Evolutionary conservation across 2,888 invertebrate species (phyloP).

Genomic region (Siphlonurus alternatus): DNA sequence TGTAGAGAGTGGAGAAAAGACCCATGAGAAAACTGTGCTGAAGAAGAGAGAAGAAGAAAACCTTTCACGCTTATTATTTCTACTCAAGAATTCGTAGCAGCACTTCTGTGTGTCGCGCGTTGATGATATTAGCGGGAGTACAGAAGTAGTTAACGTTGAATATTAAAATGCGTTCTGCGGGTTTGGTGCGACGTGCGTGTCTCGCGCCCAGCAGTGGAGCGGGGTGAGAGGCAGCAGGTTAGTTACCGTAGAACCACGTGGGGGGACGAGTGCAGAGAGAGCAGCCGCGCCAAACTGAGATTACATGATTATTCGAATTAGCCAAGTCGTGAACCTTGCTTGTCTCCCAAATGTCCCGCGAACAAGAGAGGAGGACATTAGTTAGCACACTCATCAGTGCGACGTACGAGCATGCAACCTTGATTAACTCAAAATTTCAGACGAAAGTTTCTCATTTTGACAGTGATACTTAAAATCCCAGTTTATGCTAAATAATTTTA

Average conservation of each 20-base stretch:
- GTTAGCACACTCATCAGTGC: no score
- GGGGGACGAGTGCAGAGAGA: constrained; percentile 14
- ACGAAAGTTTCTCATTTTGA: no score
- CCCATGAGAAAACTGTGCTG: background rate
- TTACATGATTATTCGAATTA: constrained; percentile 20
- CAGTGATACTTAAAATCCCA: no score
- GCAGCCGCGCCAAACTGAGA: constrained; percentile 23
- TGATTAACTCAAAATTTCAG: no score
- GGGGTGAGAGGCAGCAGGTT: constrained; percentile 9
- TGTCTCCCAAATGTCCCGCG: no score
- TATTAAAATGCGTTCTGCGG: constrained; percentile 10
- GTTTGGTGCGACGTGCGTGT: background rate
- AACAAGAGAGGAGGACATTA: no score
- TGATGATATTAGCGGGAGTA: constrained; percentile 12
- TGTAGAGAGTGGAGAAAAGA: background rate
- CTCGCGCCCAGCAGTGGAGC: background rate
- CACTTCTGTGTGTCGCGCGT: constrained; percentile 1
- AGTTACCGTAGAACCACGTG: constrained; percentile 18
- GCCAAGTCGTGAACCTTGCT: background rate
- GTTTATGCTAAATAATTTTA: no score
- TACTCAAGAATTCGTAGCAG: constrained; percentile 8
- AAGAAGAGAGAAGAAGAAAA: constrained; percentile 7
- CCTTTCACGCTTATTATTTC: constrained; percentile 12
- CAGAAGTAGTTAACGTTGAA: constrained; percentile 11
- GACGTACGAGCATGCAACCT: no score